phyloP scores from a whole-genome alignment of 2,888 invertebrate genomes.

The Brachyptera putata region DNA sequence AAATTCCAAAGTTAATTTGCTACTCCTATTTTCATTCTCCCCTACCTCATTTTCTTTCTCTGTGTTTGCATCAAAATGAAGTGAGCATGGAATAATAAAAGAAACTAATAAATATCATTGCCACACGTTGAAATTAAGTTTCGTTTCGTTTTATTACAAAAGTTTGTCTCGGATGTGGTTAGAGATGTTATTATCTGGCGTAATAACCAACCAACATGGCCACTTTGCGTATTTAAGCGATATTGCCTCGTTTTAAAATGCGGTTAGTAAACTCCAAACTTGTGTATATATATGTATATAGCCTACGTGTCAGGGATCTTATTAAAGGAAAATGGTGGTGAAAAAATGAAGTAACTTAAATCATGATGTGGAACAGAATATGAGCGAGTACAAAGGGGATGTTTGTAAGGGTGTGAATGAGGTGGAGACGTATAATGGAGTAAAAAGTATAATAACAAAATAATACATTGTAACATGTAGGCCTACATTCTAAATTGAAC shows the following conservation, averaged over 20 bases:
- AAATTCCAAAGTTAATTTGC: slow-evolving; percentile 32
- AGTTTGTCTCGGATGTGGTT: neutral
- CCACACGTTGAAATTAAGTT: neutral
- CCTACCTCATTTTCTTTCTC: neutral
- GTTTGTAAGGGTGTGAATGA: no score
- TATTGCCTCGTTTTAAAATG: neutral
- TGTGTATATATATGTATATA: no score
- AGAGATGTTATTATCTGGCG: neutral
- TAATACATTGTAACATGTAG: no score
- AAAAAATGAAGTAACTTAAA: no score
- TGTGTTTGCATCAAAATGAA: no score
- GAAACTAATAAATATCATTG: slow-evolving; percentile 3
- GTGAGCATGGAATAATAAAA: neutral
- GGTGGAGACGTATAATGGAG: no score
- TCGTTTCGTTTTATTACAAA: neutral
- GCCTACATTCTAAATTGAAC: no score
- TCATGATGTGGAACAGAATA: no score
- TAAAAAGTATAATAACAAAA: no score
- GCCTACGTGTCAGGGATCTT: no score
- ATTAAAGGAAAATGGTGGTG: no score
- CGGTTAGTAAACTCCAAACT: neutral
- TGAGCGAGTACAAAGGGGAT: no score
- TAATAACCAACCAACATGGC: slow-evolving; percentile 1
- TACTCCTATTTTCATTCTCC: slow-evolving; percentile 24
- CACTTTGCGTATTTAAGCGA: neutral